Conservation (phyloP, 2,888 invertebrate genomes). For the Rhabditoides inermis region DNA sequence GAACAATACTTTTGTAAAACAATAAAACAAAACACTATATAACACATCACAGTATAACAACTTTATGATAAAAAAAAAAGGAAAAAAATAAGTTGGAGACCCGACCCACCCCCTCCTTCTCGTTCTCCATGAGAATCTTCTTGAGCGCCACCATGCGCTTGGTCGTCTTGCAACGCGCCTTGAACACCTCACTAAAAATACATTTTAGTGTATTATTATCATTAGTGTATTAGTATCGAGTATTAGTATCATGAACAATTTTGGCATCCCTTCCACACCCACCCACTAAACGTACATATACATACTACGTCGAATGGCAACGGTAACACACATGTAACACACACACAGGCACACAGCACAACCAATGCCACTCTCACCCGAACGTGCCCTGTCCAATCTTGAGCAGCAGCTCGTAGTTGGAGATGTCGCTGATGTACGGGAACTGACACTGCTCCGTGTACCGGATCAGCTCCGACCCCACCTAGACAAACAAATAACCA, state of each 20-base stretch:
- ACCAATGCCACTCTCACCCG: conserved; percentile 64
- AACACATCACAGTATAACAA: too few species aligned
- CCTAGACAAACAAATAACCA: too few species aligned
- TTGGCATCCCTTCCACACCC: too few species aligned
- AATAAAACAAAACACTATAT: too few species aligned
- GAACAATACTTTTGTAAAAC: too few species aligned
- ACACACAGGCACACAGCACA: too few species aligned
- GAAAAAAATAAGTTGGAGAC: too few species aligned
- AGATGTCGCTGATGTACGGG: conserved; percentile 52
- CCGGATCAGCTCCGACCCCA: conserved; percentile 7
- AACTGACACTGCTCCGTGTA: conserved; percentile 31
- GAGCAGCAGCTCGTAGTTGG: conserved; percentile 86
- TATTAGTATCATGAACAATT: not conserved
- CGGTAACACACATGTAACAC: not conserved
- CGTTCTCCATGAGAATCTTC: conserved; percentile 97
- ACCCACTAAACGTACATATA: too few species aligned
- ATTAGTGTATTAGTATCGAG: too few species aligned
- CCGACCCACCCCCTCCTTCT: conserved; percentile 85
- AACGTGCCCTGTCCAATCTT: conserved; percentile 99
- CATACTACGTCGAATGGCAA: not conserved
- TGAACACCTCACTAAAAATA: conserved; percentile 81
- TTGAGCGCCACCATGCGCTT: conserved; percentile 91
- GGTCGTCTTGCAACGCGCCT: conserved; percentile 77
- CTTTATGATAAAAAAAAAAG: too few species aligned
- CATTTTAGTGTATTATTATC: too few species aligned